A percentile compares a stretch with the other conserved stretches of the same genome.
Evolutionary conservation across 2,888 invertebrate genomes (phyloP).

Genomic region (Athalia cordata): DNA sequence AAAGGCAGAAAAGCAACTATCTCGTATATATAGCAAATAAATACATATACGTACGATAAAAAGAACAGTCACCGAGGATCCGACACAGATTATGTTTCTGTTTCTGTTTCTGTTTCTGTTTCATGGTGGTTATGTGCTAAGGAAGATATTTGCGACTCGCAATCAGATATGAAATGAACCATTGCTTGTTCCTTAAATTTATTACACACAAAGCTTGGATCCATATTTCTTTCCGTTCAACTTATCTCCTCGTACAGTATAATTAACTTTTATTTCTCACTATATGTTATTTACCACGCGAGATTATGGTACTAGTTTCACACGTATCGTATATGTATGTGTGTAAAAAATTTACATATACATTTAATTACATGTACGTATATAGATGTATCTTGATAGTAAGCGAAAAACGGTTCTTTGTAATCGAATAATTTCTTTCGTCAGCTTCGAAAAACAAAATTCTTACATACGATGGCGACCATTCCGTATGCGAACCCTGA

Average conservation of each 20-base stretch:
- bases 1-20: background rate
- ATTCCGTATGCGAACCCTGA: too few relatives aligned
- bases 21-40: too few relatives aligned
- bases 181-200: slow-evolving; percentile 55
- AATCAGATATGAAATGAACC: slow-evolving; percentile 51
- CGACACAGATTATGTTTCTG: slow-evolving; percentile 16
- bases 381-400: too few relatives aligned
- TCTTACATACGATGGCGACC: too few relatives aligned
- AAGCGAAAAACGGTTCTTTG: too few relatives aligned
- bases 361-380: too few relatives aligned
- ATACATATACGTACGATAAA: slow-evolving; percentile 29
- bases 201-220: slow-evolving; percentile 53
- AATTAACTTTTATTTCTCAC: slow-evolving; percentile 58
- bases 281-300: background rate
- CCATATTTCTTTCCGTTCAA: slow-evolving; percentile 51
- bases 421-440: too few relatives aligned
- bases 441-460: too few relatives aligned
- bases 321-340: too few relatives aligned
- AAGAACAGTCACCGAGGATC: slow-evolving; percentile 26
- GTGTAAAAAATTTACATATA: too few relatives aligned
- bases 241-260: slow-evolving; percentile 33
- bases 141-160: slow-evolving; percentile 50
- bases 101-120: too few relatives aligned
- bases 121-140: background rate
- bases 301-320: background rate